A percentile compares a stretch with the other conserved stretches of the same genome.
Conservation (phyloP, 2,113 vertebrate species). For the Alexandromys fortis region DNA sequence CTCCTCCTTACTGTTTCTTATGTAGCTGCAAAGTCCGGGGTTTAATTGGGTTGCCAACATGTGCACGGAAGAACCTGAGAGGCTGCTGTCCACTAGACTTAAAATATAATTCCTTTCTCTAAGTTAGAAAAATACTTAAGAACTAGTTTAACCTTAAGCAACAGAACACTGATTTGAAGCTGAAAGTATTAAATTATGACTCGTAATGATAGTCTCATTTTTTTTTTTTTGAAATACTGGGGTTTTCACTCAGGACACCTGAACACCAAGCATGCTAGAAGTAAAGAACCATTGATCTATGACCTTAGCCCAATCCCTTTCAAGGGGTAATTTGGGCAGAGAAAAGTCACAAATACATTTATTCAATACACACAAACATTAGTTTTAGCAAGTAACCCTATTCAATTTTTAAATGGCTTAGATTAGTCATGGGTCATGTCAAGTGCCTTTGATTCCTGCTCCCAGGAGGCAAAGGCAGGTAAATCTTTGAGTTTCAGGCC, state of each 20-base stretch:
- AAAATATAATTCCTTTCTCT: neutral
- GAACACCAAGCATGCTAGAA: too few relatives aligned
- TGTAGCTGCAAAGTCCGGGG: neutral
- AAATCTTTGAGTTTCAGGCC: neutral
- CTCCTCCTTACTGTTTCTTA: neutral
- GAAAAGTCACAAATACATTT: neutral
- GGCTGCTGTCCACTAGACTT: neutral
- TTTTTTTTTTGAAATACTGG: neutral
- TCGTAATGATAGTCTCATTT: neutral
- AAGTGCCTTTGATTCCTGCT: neutral
- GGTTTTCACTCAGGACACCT: neutral
- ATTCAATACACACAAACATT: rapidly evolving
- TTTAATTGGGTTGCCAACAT: neutral
- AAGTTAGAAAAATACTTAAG: neutral
- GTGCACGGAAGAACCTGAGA: neutral
- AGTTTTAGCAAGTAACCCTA: neutral
- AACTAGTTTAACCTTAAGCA: neutral
- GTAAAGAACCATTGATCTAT: neutral
- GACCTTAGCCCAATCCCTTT: neutral
- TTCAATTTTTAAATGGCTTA: neutral
- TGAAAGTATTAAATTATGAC: neutral
- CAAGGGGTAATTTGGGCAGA: neutral
- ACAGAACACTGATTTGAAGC: neutral
- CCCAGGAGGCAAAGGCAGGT: neutral
- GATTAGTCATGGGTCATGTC: neutral